Evolutionary conservation across 2,113 vertebrate genomes (phyloP).

Genomic region (Megaceryle maxima): DNA sequence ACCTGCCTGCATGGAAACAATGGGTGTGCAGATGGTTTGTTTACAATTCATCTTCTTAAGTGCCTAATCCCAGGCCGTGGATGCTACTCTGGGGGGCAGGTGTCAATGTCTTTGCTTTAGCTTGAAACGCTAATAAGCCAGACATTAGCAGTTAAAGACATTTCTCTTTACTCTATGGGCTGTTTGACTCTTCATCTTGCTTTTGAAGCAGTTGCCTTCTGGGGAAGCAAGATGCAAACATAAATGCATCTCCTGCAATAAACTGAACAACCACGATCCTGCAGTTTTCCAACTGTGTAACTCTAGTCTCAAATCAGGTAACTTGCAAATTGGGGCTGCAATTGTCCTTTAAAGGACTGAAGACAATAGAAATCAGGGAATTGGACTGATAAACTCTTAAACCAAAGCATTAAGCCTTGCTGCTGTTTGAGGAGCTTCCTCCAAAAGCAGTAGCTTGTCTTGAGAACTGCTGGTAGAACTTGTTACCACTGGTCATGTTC

Average conservation of each 20-base stretch:
- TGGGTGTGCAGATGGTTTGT: not conserved
- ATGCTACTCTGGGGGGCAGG: not conserved
- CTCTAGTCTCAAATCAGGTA: not conserved
- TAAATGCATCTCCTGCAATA: not conserved
- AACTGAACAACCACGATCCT: accelerated
- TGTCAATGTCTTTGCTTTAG: not conserved
- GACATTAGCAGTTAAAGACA: not conserved
- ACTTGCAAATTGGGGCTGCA: not conserved
- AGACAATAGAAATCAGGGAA: not conserved
- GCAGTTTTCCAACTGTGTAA: not conserved
- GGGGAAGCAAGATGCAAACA: too few relatives aligned
- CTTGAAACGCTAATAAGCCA: not conserved
- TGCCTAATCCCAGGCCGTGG: not conserved
- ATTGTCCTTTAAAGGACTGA: not conserved
- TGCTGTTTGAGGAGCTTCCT: not conserved
- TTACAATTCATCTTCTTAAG: not conserved
- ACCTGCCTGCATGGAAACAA: not conserved
- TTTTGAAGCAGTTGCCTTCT: not conserved
- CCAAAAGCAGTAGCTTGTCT: not conserved
- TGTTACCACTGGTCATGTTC: not conserved
- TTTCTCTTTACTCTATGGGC: not conserved
- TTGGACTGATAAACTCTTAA: not conserved
- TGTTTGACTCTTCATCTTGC: not conserved
- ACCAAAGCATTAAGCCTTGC: not conserved
- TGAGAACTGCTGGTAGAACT: not conserved